These are phyloP conservation scores for Heliconius ethilla DNA, from an alignment of 2,888 invertebrate genomes.

Conservation along the genomic window DNA sequence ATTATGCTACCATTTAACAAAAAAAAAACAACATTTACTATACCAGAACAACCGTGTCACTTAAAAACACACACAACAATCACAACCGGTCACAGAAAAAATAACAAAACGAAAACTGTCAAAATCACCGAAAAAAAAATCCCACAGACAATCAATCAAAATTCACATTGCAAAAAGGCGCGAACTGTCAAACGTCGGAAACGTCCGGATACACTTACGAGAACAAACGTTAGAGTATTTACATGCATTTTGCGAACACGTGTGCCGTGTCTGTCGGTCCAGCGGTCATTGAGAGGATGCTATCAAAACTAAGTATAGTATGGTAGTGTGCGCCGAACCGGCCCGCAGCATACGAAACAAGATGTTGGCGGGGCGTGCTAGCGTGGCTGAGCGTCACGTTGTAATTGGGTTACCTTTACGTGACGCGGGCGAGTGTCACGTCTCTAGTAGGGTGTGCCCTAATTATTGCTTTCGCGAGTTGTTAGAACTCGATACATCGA, in stretches of 20 bases:
- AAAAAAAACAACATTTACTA: neutral
- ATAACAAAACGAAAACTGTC: slow-evolving; percentile 8
- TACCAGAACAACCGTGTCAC: slow-evolving; percentile 20
- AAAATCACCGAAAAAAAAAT: slow-evolving; percentile 34
- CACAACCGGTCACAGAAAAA: slow-evolving; percentile 34
- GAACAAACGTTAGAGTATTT: slow-evolving; percentile 52
- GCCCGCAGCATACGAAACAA: slow-evolving; percentile 76
- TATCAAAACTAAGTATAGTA: slow-evolving; percentile 70
- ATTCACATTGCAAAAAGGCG: slow-evolving; percentile 58
- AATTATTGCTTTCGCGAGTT: slow-evolving; percentile 71
- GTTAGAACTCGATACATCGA: slow-evolving; percentile 24
- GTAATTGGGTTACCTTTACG: slow-evolving; percentile 81
- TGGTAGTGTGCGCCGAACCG: slow-evolving; percentile 73
- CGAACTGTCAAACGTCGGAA: slow-evolving; percentile 59
- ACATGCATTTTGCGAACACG: slow-evolving; percentile 79
- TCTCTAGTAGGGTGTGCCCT: slow-evolving; percentile 70
- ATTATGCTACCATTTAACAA: neutral
- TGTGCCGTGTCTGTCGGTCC: slow-evolving; percentile 83
- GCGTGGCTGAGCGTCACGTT: slow-evolving; percentile 74
- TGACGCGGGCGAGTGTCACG: slow-evolving; percentile 71
- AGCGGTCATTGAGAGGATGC: slow-evolving; percentile 85
- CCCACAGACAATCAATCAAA: slow-evolving; percentile 38
- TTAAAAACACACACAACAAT: slow-evolving; percentile 27
- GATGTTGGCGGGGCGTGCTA: slow-evolving; percentile 62
- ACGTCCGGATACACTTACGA: slow-evolving; percentile 57